Base-by-base conservation (phyloP, 2,113 vertebrate genomes). In the Pollachius pollachius region DNA sequence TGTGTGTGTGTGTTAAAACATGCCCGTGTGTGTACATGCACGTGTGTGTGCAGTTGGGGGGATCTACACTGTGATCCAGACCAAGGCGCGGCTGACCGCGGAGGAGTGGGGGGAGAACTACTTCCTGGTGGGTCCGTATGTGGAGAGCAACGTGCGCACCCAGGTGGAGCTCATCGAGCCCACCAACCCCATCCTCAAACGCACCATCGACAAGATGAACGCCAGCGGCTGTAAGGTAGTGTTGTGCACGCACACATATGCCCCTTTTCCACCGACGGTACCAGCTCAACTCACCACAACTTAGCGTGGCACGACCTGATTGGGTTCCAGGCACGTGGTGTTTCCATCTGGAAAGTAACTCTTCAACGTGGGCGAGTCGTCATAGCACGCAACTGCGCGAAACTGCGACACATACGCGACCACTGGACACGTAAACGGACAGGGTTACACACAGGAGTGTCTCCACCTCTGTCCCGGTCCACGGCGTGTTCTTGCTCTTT, bases 91-190 rank as follows among this genome's bases (percentile, higher is more conserved):
- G 74, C 90, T 96, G 89, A 97, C 95, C 0, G 84, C 92, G 2
- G 95, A 97, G 56, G 95, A 96, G 78, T 96, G 94, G 95, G 95
- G 95, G 0, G 96, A 97, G 86, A 96, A 95, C 91, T 97, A 96
- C 90, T 96, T 94, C 87, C 93, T 97, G 72, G 92, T 97, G 62
- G 96, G 96, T 19, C 96, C 96, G 1, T 97, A 97, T 61, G 86
- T 93, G 68, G 96, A 97, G 88, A 93, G 94, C 85, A 95, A 93
- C 1, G 95, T 97, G 84, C 93, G 95, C 79, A 96, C 95, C 3
- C 95, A 97, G 85, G 96, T 97, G 84, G 96, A 97, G 84, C 89
- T 97, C 81, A 94, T 96, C 5, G 95, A 97, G 71, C 93, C 96
- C n/a, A 91, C 92, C 3, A 93, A 92, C 71, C 88, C 91, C 0